Percentiles rank a stretch among this genome's conserved stretches.
Conservation (phyloP, 2,888 invertebrate genomes). For the Synanthedon andrenaeformis region DNA sequence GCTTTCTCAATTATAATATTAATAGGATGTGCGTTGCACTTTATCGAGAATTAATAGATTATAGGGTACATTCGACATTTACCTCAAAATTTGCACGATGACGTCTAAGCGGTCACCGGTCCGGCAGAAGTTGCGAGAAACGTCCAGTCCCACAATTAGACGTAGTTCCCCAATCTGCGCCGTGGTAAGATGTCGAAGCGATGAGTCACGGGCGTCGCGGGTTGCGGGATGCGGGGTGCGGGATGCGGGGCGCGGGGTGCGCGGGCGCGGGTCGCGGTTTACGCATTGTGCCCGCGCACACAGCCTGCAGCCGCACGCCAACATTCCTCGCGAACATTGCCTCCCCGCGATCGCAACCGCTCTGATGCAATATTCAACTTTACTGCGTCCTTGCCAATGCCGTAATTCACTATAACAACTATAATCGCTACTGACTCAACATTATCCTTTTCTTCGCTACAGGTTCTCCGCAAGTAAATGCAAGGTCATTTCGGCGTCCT, state of each 20-base stretch:
- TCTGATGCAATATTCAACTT: constrained; percentile 70
- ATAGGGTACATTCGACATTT: neutral
- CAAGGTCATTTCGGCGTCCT: constrained; percentile 56
- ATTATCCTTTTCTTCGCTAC: constrained; percentile 52
- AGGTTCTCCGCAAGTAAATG: constrained; percentile 37
- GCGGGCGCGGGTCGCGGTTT: constrained; percentile 18
- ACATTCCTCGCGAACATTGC: constrained; percentile 65
- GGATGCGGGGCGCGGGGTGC: constrained; percentile 2
- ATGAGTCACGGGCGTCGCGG: constrained; percentile 34
- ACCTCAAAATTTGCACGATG: constrained; percentile 10
- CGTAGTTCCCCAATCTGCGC: constrained; percentile 50
- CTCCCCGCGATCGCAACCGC: constrained; percentile 51
- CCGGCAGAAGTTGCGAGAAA: constrained; percentile 22
- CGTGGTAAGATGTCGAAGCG: constrained; percentile 28
- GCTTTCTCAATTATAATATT: no score
- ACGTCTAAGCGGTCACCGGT: constrained; percentile 34
- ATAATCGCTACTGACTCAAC: constrained; percentile 52
- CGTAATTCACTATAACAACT: constrained; percentile 68
- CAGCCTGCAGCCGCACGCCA: constrained; percentile 26
- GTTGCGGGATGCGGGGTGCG: constrained; percentile 5
- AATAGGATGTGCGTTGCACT: no score
- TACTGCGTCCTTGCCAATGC: constrained; percentile 70
- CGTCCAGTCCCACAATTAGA: constrained; percentile 27
- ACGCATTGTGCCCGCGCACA: constrained; percentile 13
- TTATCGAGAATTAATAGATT: no score